These are phyloP conservation scores for Tipula confusa DNA, from an alignment of 2,888 invertebrate species.

Conservation along the genomic window DNA sequence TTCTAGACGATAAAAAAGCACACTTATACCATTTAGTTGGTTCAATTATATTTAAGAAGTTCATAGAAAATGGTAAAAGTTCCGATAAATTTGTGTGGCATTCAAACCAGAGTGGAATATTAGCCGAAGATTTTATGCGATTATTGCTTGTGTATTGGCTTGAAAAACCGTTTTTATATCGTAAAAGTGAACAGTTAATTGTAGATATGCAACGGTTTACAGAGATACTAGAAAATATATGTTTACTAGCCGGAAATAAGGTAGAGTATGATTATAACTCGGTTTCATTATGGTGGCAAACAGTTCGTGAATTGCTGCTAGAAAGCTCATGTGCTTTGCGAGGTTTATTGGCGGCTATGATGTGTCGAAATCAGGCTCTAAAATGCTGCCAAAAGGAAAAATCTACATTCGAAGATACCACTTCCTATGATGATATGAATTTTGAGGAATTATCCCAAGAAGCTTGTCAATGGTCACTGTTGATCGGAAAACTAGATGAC, in stretches of 20 bases:
- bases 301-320: conserved; percentile 65
- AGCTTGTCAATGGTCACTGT: conserved; percentile 77
- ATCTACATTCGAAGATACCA: conserved; percentile 46
- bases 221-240: conserved; percentile 60
- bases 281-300: conserved; percentile 78
- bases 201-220: conserved; percentile 66
- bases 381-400: conserved; percentile 42
- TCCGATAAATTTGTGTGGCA: conserved; percentile 47
- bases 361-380: conserved; percentile 70
- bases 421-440: conserved; percentile 55
- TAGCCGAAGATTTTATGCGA: conserved; percentile 62
- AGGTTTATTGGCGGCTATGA: conserved; percentile 76
- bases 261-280: conserved; percentile 63
- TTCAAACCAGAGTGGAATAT: conserved; percentile 40
- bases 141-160: conserved; percentile 69
- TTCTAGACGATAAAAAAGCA: conserved; percentile 46
- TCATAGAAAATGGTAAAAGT: conserved; percentile 45
- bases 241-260: conserved; percentile 59
- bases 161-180: conserved; percentile 54
- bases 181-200: conserved; percentile 46
- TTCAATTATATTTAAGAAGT: conserved; percentile 42
- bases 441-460: conserved; percentile 85
- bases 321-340: conserved; percentile 71
- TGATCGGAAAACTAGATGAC: conserved; percentile 86
- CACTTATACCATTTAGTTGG: conserved; percentile 43